A percentile compares a stretch with the other conserved stretches of the same genome.
phyloP scores from a whole-genome alignment of 2,888 invertebrate species.

The Parelbella ahira region DNA sequence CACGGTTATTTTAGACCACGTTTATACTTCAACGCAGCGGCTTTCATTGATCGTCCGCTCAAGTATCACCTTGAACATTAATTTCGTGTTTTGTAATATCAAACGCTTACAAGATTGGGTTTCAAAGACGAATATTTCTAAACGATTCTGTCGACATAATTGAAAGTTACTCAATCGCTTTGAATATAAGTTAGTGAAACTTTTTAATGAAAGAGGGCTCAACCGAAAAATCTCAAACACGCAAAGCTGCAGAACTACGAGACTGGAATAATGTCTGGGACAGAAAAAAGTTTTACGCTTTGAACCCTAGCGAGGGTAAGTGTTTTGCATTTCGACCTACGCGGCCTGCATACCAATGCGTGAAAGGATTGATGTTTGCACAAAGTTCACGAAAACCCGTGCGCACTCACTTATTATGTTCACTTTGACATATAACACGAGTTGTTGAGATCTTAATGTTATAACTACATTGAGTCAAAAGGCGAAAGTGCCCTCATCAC shows the following conservation, averaged over 20 bases:
- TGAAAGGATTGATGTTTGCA: conserved; percentile 72
- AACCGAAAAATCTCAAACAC: conserved; percentile 75
- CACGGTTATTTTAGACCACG: conserved; percentile 20
- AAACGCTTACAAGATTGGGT: conserved; percentile 27
- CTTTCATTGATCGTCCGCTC: conserved; percentile 18
- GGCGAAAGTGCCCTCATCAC: conserved; percentile 37
- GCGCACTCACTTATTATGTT: conserved; percentile 28
- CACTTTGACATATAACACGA: conserved; percentile 17
- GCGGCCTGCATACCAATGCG: conserved; percentile 72
- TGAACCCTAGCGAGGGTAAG: conserved; percentile 75
- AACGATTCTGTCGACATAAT: conserved; percentile 43
- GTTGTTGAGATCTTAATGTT: conserved; percentile 9
- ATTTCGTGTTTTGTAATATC: conserved; percentile 16
- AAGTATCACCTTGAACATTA: conserved; percentile 21
- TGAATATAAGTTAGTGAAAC: conserved; percentile 59
- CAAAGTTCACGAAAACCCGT: conserved; percentile 38
- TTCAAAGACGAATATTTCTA: conserved; percentile 33
- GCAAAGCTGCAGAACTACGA: conserved; percentile 74
- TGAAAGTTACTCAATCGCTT: conserved; percentile 62
- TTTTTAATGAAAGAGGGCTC: conserved; percentile 71
- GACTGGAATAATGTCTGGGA: conserved; percentile 76
- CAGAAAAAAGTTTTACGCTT: conserved; percentile 76
- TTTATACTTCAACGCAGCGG: conserved; percentile 14
- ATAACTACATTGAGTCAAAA: conserved; percentile 19
- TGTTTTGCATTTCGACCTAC: conserved; percentile 75